These are phyloP conservation scores for Mycalesis mineus DNA, from an alignment of 2,888 invertebrate genomes.

Conservation along the genomic window DNA sequence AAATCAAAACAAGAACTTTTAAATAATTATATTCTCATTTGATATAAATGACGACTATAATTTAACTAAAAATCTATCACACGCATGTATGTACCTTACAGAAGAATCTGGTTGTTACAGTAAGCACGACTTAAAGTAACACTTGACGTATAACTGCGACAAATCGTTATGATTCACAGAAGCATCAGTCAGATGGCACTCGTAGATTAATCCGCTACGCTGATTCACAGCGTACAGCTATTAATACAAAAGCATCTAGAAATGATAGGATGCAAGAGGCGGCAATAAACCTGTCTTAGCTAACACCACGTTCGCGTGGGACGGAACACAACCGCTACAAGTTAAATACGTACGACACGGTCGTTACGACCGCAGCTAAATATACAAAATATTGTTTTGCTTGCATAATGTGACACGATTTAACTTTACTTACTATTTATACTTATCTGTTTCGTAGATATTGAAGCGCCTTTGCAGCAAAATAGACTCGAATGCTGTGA, in stretches of 20 bases:
- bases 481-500: no score
- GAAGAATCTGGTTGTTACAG: no score
- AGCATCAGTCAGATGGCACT: background rate
- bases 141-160: no score
- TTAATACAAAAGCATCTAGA: slow-evolving; percentile 12
- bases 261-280: slow-evolving; percentile 14
- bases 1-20: no score
- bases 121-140: no score
- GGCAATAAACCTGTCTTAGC: slow-evolving; percentile 19
- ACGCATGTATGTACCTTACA: no score
- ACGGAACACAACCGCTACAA: slow-evolving; percentile 35
- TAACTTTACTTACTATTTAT: background rate
- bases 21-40: no score
- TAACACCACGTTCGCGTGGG: slow-evolving; percentile 23
- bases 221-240: background rate
- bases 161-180: background rate
- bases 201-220: background rate
- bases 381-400: slow-evolving; percentile 12
- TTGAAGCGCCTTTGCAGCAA: no score
- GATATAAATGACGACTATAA: no score
- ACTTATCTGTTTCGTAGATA: no score
- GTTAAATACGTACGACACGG: slow-evolving; percentile 14
- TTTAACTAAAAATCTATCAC: no score
- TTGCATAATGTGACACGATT: background rate
- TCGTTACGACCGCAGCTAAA: slow-evolving; percentile 8